phyloP scores from a whole-genome alignment of 2,888 invertebrate genomes.

The Congeria kusceri region DNA sequence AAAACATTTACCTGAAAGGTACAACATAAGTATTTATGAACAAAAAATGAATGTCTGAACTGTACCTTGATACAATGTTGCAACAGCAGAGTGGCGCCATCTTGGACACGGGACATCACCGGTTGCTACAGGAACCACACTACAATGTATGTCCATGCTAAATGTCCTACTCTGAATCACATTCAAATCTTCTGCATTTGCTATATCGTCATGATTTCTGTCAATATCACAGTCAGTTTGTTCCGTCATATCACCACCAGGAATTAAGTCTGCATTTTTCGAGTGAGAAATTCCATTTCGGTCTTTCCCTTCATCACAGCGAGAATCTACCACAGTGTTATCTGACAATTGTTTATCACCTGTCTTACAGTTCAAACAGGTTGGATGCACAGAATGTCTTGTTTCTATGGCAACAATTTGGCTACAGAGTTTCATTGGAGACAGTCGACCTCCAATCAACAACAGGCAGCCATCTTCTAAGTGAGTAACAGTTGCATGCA shows the following conservation, averaged over 20 bases:
- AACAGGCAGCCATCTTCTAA: slow-evolving; percentile 75
- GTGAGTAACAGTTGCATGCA: slow-evolving; percentile 75
- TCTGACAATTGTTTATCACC: no score
- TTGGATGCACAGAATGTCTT: background rate
- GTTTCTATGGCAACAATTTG: slow-evolving; percentile 51
- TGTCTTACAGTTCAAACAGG: no score
- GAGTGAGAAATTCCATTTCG: background rate
- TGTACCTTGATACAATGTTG: slow-evolving; percentile 60
- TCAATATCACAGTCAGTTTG: slow-evolving; percentile 6
- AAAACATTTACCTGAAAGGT: no score
- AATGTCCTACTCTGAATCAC: background rate
- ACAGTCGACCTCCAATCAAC: slow-evolving; percentile 84
- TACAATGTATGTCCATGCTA: slow-evolving; percentile 35
- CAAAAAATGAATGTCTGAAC: slow-evolving; percentile 57
- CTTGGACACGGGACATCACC: slow-evolving; percentile 79
- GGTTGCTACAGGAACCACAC: slow-evolving; percentile 53
- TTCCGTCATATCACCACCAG: background rate
- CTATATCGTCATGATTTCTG: no score
- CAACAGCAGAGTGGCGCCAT: slow-evolving; percentile 84
- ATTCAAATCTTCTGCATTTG: background rate
- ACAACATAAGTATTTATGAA: no score
- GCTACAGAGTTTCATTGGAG: slow-evolving; percentile 78
- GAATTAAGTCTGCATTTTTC: background rate
- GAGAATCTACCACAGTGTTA: no score
- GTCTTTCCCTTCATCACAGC: background rate